Evolutionary conservation across 2,797 vertebrate species (phyloP).

Genomic region (Parambassis ranga): DNA sequence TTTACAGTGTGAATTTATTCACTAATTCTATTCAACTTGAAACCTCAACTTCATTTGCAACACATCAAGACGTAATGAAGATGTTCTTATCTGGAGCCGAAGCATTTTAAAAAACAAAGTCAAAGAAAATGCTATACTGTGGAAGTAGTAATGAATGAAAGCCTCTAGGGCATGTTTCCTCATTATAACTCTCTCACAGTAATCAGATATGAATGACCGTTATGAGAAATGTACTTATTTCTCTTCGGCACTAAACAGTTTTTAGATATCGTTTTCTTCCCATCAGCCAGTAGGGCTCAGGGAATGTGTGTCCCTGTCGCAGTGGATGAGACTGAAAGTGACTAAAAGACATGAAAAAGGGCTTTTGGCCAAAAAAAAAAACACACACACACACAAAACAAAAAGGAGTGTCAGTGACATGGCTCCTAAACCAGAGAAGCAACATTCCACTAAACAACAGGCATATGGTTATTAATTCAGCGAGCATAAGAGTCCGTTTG

Average conservation of each 20-base stretch:
- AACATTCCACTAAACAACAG: conserved; percentile 57
- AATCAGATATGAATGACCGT: conserved; percentile 30
- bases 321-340: conserved; percentile 21
- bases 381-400: too few species aligned
- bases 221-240: conserved; percentile 9
- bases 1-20: conserved; percentile 12
- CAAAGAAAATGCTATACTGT: conserved; percentile 19
- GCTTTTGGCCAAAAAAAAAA: conserved; percentile 28
- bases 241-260: not conserved
- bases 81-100: not conserved
- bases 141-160: conserved; percentile 26
- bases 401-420: conserved; percentile 18
- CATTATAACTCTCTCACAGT: conserved; percentile 36
- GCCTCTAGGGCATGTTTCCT: conserved; percentile 28
- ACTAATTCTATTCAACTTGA: conserved; percentile 26
- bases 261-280: conserved; percentile 7
- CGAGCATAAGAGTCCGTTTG: conserved; percentile 62
- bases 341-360: conserved; percentile 21
- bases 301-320: conserved; percentile 17
- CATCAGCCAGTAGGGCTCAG: not conserved
- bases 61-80: conserved; percentile 5
- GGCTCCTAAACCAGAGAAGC: conserved; percentile 36
- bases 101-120: conserved; percentile 17
- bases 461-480: conserved; percentile 70
- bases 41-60: conserved; percentile 22